phyloP scores from a whole-genome alignment of 2,888 invertebrate genomes.

The Sphaeridia pumilis region DNA sequence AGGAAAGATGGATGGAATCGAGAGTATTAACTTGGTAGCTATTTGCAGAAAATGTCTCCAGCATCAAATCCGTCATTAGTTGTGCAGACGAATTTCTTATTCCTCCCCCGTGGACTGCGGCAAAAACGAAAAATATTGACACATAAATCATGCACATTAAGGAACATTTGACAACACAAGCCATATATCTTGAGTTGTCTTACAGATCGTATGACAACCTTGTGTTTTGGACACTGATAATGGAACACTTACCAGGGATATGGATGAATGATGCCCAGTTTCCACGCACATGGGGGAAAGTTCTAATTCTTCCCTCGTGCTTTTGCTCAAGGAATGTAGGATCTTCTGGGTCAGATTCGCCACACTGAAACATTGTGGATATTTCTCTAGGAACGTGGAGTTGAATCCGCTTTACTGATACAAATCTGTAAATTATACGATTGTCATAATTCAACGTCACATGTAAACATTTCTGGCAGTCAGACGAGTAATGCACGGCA shows the following conservation, averaged over 20 bases:
- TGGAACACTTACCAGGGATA: constrained; percentile 61
- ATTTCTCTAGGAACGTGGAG: constrained; percentile 7
- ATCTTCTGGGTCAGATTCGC: constrained; percentile 43
- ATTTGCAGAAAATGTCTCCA: not conserved
- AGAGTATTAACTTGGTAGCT: not conserved
- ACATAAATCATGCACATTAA: not conserved
- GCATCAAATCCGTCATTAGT: constrained; percentile 1
- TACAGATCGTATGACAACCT: too few relatives aligned
- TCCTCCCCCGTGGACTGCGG: not conserved
- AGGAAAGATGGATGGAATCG: constrained; percentile 58
- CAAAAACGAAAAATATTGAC: not conserved
- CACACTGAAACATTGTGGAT: constrained; percentile 5
- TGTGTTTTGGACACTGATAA: too few relatives aligned
- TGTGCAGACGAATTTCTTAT: not conserved
- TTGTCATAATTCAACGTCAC: not conserved
- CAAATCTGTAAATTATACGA: not conserved
- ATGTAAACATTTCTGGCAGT: too few relatives aligned
- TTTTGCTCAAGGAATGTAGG: constrained; percentile 34
- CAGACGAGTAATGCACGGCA: too few relatives aligned
- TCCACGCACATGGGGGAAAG: constrained; percentile 77
- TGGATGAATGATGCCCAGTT: constrained; percentile 81
- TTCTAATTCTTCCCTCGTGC: constrained; percentile 62
- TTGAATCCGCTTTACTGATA: not conserved
- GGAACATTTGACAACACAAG: not conserved
- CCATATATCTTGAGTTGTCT: too few relatives aligned